phyloP scores from a whole-genome alignment of 2,797 vertebrate genomes.

The Anguilla megastoma region DNA sequence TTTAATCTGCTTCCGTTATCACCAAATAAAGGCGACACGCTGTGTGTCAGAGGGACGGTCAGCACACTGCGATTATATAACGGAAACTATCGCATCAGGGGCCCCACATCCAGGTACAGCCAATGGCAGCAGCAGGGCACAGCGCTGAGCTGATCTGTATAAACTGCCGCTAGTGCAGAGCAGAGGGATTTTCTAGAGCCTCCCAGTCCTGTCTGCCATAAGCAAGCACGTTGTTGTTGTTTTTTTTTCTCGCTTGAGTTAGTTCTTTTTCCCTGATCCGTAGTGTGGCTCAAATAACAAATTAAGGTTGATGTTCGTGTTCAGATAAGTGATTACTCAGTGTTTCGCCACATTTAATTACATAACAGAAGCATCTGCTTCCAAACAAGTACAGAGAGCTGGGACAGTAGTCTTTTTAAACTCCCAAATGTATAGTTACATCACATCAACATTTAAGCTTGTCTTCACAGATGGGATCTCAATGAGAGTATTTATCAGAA shows the following conservation, averaged over 20 bases:
- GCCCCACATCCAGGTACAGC: conserved; percentile 44
- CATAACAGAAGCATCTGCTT: conserved; percentile 45
- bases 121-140: conserved; percentile 23
- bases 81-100: conserved; percentile 28
- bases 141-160: conserved; percentile 15
- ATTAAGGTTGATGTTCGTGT: conserved; percentile 32
- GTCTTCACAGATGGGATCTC: conserved; percentile 6
- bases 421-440: conserved; percentile 33
- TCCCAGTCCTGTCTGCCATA: conserved; percentile 13
- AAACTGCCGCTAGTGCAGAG: conserved; percentile 22
- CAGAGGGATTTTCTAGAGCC: conserved; percentile 31
- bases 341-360: conserved; percentile 49
- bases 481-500: conserved; percentile 5
- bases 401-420: neutral
- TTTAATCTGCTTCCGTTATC: conserved; percentile 20
- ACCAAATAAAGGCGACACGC: neutral
- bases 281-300: conserved; percentile 21
- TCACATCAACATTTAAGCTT: conserved; percentile 27
- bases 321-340: conserved; percentile 47
- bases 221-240: conserved; percentile 12
- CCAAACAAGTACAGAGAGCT: conserved; percentile 33
- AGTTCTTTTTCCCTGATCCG: conserved; percentile 3
- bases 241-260: conserved; percentile 6
- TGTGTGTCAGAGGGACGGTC: conserved; percentile 29
- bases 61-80: conserved; percentile 49